phyloP scores from a whole-genome alignment of 2,888 invertebrate genomes.

The Trachelus troglodyta region DNA sequence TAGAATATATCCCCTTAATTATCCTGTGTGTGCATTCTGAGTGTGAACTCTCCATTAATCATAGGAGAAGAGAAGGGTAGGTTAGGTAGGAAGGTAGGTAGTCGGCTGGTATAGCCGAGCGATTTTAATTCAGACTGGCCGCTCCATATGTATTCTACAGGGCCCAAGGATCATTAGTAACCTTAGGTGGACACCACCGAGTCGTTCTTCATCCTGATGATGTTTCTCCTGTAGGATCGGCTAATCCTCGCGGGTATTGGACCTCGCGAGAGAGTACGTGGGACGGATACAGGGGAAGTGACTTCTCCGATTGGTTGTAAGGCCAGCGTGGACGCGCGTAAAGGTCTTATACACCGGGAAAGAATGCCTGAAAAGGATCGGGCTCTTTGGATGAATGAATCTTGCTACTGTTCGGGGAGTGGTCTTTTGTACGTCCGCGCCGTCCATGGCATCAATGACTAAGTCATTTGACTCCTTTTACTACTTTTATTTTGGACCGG shows the following conservation, averaged over 20 bases:
- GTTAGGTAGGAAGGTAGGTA: conserved; percentile 39
- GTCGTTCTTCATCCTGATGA: conserved; percentile 64
- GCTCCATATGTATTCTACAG: conserved; percentile 64
- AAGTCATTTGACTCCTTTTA: conserved; percentile 3
- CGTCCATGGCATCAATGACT: conserved; percentile 4
- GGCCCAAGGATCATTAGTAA: conserved; percentile 65
- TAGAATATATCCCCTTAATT: conserved; percentile 66
- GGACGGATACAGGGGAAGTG: not conserved
- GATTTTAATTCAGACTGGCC: conserved; percentile 66
- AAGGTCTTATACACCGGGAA: not conserved
- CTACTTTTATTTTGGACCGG: not conserved
- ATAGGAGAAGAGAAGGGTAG: conserved; percentile 60
- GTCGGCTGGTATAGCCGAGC: conserved; percentile 52
- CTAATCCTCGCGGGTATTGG: conserved; percentile 30
- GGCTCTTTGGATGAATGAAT: conserved; percentile 14
- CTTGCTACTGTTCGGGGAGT: conserved; percentile 24
- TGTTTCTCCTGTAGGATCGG: conserved; percentile 41
- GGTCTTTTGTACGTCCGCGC: conserved; percentile 15
- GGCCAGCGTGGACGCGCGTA: not conserved
- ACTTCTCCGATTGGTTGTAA: not conserved
- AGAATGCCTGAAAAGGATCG: not conserved
- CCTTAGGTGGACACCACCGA: conserved; percentile 62
- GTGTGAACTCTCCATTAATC: conserved; percentile 67
- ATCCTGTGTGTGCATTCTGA: conserved; percentile 67
- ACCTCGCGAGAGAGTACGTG: not conserved